phyloP scores from a whole-genome alignment of 2,888 invertebrate genomes.

The Isoperla grammatica region DNA sequence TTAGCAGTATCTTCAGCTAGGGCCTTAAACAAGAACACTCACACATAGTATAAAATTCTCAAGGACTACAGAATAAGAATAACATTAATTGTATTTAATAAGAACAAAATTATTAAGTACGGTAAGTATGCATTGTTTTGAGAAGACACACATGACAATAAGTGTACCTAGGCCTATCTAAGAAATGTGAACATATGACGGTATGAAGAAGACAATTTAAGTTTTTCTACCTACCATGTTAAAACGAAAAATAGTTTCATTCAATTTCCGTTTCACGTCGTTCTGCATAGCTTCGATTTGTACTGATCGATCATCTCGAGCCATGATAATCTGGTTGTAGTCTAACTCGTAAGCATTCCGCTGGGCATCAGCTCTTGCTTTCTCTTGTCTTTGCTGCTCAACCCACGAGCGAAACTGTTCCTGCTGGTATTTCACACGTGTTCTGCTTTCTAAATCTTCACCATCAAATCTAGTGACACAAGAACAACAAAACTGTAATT shows the following conservation, averaged over 20 bases:
- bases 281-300: conserved; percentile 69
- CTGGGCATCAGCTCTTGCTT: conserved; percentile 37
- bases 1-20: conserved; percentile 40
- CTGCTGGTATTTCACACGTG: conserved; percentile 66
- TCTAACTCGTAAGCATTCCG: conserved; percentile 56
- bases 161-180: too few species aligned
- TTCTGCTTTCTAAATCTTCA: conserved; percentile 67
- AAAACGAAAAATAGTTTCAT: conserved; percentile 66
- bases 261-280: conserved; percentile 65
- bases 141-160: too few species aligned
- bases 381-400: conserved; percentile 63
- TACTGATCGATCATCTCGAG: conserved; percentile 61
- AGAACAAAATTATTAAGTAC: too few species aligned
- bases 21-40: too few species aligned
- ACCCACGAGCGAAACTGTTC: conserved; percentile 80
- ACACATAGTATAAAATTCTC: too few species aligned
- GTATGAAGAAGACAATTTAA: too few species aligned
- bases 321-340: conserved; percentile 59
- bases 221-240: conserved; percentile 60
- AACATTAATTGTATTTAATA: too few species aligned
- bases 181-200: too few species aligned
- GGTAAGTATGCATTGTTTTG: too few species aligned
- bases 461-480: conserved; percentile 64
- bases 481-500: too few species aligned
- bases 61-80: too few species aligned